phyloP scores from a whole-genome alignment of 92 coral and sea anemone genomes.

The Palythoa caribaeorum region DNA sequence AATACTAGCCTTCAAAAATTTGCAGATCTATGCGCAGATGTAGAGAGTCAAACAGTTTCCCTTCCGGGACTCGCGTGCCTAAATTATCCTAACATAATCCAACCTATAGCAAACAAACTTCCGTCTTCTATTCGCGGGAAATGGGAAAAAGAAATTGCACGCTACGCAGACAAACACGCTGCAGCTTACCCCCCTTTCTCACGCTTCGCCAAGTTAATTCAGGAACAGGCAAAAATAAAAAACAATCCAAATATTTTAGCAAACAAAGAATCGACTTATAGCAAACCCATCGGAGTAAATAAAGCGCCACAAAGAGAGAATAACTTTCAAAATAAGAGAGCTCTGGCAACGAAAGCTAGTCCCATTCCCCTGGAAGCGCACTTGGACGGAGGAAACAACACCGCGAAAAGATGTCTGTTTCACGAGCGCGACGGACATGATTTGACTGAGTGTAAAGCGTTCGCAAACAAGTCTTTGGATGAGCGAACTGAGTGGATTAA shows the following conservation, averaged over 20 bases:
- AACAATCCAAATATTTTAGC: constrained; percentile 65
- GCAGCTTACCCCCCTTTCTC: no score
- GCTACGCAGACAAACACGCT: constrained; percentile 23
- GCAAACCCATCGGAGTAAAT: no score
- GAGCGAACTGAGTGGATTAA: constrained; percentile 10
- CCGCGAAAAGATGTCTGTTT: constrained; percentile 26
- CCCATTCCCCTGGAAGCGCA: no score
- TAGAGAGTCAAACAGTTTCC: background rate
- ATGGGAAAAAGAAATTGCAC: constrained; percentile 7
- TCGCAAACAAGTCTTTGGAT: constrained; percentile 19
- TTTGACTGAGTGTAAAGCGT: background rate
- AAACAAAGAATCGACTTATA: background rate
- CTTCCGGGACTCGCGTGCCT: background rate
- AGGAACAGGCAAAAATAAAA: constrained; percentile 43
- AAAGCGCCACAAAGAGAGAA: no score
- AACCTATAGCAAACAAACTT: no score
- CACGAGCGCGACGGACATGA: constrained; percentile 49
- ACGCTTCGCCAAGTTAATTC: constrained; percentile 30
- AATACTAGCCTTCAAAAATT: no score
- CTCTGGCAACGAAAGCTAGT: no score
- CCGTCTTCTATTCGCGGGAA: background rate
- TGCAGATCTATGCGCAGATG: background rate
- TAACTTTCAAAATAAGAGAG: background rate
- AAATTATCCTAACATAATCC: no score
- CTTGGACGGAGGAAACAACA: background rate